Evolutionary conservation across 2,113 vertebrate species (phyloP).

Genomic region (Ivindomyrus marchei): DNA sequence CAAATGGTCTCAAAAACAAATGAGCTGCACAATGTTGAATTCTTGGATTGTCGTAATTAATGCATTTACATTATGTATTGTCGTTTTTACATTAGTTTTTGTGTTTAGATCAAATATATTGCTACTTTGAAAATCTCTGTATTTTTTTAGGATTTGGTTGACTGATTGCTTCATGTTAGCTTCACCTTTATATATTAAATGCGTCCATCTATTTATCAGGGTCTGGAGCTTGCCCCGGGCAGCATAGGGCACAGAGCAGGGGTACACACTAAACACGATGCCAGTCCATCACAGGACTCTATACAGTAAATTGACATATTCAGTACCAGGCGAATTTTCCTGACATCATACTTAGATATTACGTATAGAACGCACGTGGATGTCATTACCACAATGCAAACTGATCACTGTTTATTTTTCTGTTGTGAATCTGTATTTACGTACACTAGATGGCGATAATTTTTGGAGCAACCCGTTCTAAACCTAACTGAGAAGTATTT

Average conservation of each 20-base stretch:
- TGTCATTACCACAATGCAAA: not conserved
- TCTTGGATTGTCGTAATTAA: not conserved
- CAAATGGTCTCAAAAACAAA: constrained; percentile 2
- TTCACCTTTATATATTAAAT: not conserved
- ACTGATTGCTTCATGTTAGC: not conserved
- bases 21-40: not conserved
- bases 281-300: not conserved
- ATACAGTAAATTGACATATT: not conserved
- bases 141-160: not conserved
- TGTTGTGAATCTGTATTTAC: not conserved
- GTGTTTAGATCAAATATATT: not conserved
- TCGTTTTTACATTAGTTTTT: not conserved
- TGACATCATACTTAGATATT: not conserved
- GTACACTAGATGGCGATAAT: constrained; percentile 23
- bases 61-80: not conserved
- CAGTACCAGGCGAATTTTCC: not conserved
- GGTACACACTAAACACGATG: not conserved
- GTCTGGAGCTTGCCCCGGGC: not conserved
- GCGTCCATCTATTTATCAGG: not conserved
- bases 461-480: not conserved
- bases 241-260: not conserved
- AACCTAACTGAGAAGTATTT: not conserved
- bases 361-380: not conserved
- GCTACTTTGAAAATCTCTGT: not conserved
- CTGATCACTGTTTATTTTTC: not conserved